Conservation (phyloP, 2,888 invertebrate genomes). For the Mythimna vitellina region DNA sequence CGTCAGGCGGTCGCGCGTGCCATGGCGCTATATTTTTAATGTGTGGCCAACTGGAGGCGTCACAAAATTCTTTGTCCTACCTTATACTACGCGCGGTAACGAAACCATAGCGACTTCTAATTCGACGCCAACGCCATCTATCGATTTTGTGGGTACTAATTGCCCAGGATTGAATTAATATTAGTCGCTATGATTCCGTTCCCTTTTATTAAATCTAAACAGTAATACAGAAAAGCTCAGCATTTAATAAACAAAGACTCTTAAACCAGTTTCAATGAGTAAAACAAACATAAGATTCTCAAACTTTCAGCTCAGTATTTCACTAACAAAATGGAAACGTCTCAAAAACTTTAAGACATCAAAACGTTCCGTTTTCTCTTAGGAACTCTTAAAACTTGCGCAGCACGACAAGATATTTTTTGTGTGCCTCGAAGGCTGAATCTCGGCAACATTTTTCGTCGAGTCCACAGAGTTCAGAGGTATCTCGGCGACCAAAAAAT, state of each 20-base stretch:
- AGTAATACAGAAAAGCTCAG: not conserved
- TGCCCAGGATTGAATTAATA: no score
- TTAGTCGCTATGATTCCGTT: no score
- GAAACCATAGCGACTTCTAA: no score
- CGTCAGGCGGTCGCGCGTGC: no score
- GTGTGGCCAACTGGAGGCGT: no score
- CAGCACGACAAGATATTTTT: conserved; percentile 49
- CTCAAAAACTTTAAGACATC: conserved; percentile 39
- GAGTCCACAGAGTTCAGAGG: not conserved
- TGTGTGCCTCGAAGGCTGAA: conserved; percentile 25
- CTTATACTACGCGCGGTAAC: no score
- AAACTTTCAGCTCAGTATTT: conserved; percentile 20
- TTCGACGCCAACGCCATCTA: no score
- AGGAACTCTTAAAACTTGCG: conserved; percentile 42
- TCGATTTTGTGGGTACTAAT: no score
- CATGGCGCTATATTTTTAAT: no score
- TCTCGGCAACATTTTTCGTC: conserved; percentile 33
- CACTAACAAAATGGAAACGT: conserved; percentile 37
- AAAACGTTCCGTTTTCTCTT: conserved; percentile 47
- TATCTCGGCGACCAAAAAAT: not conserved
- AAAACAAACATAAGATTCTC: conserved; percentile 20
- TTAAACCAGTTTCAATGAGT: conserved; percentile 4
- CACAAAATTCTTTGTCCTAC: no score
- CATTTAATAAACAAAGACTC: not conserved
- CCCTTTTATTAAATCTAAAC: no score